Evolutionary conservation across 2,113 vertebrate species (phyloP).

Genomic region (Indri indri): DNA sequence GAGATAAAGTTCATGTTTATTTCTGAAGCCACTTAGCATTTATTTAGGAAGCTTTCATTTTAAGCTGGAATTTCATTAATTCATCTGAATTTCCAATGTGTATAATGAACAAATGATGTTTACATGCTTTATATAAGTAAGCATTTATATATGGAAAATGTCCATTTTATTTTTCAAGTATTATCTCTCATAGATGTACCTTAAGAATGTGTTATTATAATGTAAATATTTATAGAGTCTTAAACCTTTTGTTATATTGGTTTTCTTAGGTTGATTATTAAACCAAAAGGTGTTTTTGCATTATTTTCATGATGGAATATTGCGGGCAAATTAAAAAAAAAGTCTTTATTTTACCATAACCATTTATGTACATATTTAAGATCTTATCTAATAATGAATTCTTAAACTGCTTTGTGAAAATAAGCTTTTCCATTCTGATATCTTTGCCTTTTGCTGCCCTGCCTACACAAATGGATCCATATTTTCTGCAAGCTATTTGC

Average conservation of each 20-base stretch:
- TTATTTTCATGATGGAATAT: slow-evolving; percentile 58
- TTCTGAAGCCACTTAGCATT: neutral
- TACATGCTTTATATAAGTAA: neutral
- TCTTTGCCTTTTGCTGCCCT: slow-evolving; percentile 28
- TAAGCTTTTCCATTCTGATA: slow-evolving; percentile 50
- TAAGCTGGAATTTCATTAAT: neutral
- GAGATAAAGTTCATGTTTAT: neutral
- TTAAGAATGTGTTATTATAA: neutral
- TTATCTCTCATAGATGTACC: neutral
- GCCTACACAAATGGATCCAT: neutral
- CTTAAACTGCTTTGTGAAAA: slow-evolving; percentile 57
- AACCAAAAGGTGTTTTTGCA: slow-evolving; percentile 57
- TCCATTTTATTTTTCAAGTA: neutral
- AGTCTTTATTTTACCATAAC: slow-evolving; percentile 49
- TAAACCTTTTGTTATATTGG: neutral
- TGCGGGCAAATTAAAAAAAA: neutral
- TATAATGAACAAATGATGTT: neutral
- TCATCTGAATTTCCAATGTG: neutral
- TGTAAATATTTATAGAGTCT: neutral
- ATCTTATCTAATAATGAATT: slow-evolving; percentile 61
- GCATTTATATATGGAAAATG: neutral
- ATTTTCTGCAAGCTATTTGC: slow-evolving; percentile 55
- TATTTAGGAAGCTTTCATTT: neutral
- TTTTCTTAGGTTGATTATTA: slow-evolving; percentile 39
- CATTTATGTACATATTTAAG: slow-evolving; percentile 64